Conservation (phyloP, 2,797 vertebrate species). For the Rhinella marina region DNA sequence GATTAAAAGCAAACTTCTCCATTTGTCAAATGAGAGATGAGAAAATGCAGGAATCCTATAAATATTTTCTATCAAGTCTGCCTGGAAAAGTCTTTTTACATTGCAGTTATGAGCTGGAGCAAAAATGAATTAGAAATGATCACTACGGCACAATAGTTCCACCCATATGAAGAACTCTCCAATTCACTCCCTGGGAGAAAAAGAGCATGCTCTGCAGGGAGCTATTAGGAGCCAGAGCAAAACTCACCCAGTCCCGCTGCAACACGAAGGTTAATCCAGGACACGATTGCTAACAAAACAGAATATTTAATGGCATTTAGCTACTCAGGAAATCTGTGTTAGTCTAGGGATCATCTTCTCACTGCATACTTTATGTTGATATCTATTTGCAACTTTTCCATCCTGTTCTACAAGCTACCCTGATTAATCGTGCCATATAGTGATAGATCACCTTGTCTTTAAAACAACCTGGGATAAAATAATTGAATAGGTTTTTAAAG, state of each 20-base stretch:
- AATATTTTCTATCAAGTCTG: slow-evolving; percentile 49
- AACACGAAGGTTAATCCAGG: slow-evolving; percentile 27
- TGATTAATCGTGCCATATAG: background rate
- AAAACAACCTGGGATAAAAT: background rate
- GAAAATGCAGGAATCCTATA: slow-evolving; percentile 53
- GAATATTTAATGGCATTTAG: background rate
- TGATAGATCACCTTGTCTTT: background rate
- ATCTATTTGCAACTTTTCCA: background rate
- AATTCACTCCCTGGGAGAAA: slow-evolving; percentile 18
- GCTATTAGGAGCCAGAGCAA: background rate
- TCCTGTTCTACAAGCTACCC: background rate
- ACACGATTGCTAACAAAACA: background rate
- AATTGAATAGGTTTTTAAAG: background rate
- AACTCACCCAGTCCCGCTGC: background rate
- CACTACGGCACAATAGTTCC: background rate
- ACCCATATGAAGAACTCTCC: slow-evolving; percentile 3
- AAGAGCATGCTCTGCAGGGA: slow-evolving; percentile 15
- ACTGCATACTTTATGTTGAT: slow-evolving; percentile 19
- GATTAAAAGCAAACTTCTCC: slow-evolving; percentile 58
- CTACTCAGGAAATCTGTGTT: background rate
- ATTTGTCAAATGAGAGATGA: slow-evolving; percentile 57
- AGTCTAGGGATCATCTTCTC: background rate
- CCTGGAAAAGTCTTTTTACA: slow-evolving; percentile 48
- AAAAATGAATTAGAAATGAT: slow-evolving; percentile 45
- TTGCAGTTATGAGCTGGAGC: slow-evolving; percentile 51